Base-by-base conservation (phyloP, 2,888 invertebrate genomes). In the Pheosia gnoma region DNA sequence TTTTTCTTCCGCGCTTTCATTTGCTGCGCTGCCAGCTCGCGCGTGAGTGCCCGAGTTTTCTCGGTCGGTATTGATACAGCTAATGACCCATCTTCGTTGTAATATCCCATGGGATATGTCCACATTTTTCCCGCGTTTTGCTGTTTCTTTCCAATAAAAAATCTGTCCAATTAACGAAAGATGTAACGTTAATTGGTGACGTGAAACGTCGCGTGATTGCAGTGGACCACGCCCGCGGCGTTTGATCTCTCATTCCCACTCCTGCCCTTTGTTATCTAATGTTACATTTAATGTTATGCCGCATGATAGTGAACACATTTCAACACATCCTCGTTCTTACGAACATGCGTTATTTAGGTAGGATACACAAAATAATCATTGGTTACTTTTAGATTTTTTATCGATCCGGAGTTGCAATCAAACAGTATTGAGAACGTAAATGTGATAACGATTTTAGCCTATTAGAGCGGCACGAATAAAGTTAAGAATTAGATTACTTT, bases 251-350 rank as follows among this genome's bases (percentile, higher is more conserved):
- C 65, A 66, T 65, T 69, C 66, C 60, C 25, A 25, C 71, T 63
- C 67, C 62, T 88, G 87, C 86, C 88, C 88, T 86, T 84, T 87
- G 79, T 87, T 89, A 88, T 89, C 88, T 81, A 77, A 79, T 81
- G 85, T 87, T 83, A 81, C 71, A 73, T 25, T 25, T 25, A 76
- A 74, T 72, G 68, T 74, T 78, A 74, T 82, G 76, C 76, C 75
- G 71, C 61, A 37, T 62, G 84, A 83, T 84, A 84, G 77, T 65
- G 68, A 68, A 62, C 65, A 71, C 70, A 60, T 71, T 74, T 62
- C 68, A 64, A 67, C 67, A 74, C 67, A 76, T 75, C 72, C 72
- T 4, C 47, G n/a, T n/a, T n/a, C 11, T n/a, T 47, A 4, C n/a
- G n/a, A 47, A 11, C n/a, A n/a, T 47, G 6, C 43, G 43, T 43